Conservation (phyloP, 1,140 invertebrate species). For the Nephila pilipes region DNA sequence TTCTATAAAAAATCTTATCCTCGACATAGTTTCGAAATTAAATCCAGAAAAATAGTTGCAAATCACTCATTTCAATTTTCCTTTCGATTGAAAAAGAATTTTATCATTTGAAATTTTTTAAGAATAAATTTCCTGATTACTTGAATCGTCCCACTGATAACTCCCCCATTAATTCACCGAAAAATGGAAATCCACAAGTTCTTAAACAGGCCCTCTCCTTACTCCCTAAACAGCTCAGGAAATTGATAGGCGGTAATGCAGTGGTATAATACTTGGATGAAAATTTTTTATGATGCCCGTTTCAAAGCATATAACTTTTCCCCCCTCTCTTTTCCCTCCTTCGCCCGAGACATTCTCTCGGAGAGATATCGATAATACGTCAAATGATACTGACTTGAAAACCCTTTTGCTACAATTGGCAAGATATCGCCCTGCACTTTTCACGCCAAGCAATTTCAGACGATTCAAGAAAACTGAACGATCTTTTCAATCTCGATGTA, state of each 20-base stretch:
- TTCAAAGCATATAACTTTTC: constrained; percentile 54
- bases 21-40: no score
- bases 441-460: background rate
- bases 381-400: constrained; percentile 49
- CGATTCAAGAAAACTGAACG: background rate
- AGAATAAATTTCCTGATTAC: no score
- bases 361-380: constrained; percentile 74
- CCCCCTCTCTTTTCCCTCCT: constrained; percentile 1
- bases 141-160: no score
- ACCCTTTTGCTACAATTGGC: constrained; percentile 52
- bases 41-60: no score
- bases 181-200: constrained; percentile 56
- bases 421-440: constrained; percentile 43
- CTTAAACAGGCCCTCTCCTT: constrained; percentile 4
- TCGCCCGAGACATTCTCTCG: constrained; percentile 33
- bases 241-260: constrained; percentile 68
- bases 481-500: constrained; percentile 16
- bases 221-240: constrained; percentile 40
- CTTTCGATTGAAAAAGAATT: no score
- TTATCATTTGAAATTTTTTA: no score
- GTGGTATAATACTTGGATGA: constrained; percentile 54
- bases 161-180: background rate
- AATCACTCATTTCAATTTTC: no score
- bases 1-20: no score
- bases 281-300: constrained; percentile 55